Evolutionary conservation across 2,113 vertebrate genomes (phyloP), one percentile per base, ranked within the genome.

Genomic region (Propithecus coquereli): DNA sequence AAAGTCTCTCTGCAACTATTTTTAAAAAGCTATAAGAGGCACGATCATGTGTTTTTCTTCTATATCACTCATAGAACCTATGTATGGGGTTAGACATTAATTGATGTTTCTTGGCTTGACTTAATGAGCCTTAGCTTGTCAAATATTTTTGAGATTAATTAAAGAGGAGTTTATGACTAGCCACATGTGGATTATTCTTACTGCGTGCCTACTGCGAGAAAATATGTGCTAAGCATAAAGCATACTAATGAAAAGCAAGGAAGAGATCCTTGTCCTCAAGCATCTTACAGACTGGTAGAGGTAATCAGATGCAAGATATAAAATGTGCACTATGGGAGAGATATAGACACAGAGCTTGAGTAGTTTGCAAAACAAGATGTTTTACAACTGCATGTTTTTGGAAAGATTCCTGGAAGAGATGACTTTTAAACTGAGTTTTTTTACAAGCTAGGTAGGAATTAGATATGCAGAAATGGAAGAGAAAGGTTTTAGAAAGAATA

Each of bases 131-230:
- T 82, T 45, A 83, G 22, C 5, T 73, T 91, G 80, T 87, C 30
- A 91, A 30, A 52, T 43, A 61, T 50, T 87, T 90, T 83, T 80
- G 25, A 71, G 16, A 87, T 84, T 84, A 89, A 87, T 88, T 92
- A 87, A 87, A 61, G 9, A 25, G 2, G 6, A 87, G 57, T 82
- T 88, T 76, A 80, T 87, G 25, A 90, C 52, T 79, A 94, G 22
- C 2, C 13, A n/a, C n/a, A 68, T 61, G 6, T 66, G 25, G 27
- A 45, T 91, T 94, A 34, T 84, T 57, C 13, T 70, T 9, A 59
- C 1, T 20, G 3, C 92, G 30, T 63, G 20, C 20, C 22, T 79
- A 52, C 79, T 89, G 5, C 68, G 34, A 87, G 43, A 89, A 89
- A 82, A 91, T 74, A 10, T 81, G 12, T 81, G 45, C 7, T 34